Percentiles rank a stretch among this genome's conserved stretches.
phyloP scores from a whole-genome alignment of 2,888 invertebrate species.

The Ernsta delagoae region DNA sequence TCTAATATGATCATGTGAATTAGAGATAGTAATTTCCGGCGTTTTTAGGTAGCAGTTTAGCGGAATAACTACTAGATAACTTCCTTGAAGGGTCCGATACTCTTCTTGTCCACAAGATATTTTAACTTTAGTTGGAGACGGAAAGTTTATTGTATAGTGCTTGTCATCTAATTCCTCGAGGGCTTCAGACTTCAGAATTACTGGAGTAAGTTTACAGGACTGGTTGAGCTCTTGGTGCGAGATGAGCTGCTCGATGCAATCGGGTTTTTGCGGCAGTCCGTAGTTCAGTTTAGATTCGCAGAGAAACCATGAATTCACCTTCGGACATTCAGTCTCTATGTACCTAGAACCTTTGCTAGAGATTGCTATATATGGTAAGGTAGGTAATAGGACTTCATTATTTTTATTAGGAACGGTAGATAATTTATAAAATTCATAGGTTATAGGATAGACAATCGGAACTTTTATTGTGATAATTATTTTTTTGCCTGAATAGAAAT shows the following conservation, averaged over 20 bases:
- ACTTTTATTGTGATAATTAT: conserved; percentile 26
- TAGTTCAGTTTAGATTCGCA: conserved; percentile 37
- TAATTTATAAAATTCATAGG: conserved; percentile 27
- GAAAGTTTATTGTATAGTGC: conserved; percentile 42
- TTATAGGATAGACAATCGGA: conserved; percentile 18
- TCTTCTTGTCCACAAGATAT: conserved; percentile 41
- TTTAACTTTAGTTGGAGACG: conserved; percentile 40
- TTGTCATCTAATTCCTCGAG: conserved; percentile 44
- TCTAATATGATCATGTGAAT: conserved; percentile 25
- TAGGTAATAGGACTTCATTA: conserved; percentile 21
- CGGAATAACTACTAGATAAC: conserved; percentile 40
- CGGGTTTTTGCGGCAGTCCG: conserved; percentile 26
- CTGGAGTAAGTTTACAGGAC: background rate
- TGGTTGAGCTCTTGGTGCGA: conserved; percentile 34
- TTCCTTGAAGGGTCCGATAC: conserved; percentile 41
- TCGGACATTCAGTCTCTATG: conserved; percentile 38
- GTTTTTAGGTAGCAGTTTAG: conserved; percentile 23
- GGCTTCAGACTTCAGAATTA: conserved; percentile 20
- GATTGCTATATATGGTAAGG: conserved; percentile 29
- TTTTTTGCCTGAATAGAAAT: background rate
- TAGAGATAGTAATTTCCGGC: conserved; percentile 37
- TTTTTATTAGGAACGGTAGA: conserved; percentile 24
- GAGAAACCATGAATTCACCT: conserved; percentile 33
- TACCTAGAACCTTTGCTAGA: conserved; percentile 21
- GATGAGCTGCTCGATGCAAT: conserved; percentile 43